Evolutionary conservation across 2,113 vertebrate genomes (phyloP).

Genomic region (Anoplopoma fimbria): DNA sequence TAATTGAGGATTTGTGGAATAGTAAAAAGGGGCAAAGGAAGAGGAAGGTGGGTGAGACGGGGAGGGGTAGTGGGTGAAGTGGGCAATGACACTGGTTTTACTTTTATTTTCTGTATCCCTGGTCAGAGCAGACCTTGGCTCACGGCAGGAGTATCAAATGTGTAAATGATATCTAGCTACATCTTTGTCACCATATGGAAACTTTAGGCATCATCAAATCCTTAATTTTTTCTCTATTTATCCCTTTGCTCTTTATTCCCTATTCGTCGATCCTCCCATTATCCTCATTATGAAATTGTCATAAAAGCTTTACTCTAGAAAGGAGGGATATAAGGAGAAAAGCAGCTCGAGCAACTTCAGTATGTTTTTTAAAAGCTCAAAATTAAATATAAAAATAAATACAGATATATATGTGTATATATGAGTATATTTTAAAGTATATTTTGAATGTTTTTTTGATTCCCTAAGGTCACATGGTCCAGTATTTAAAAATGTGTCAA

Average conservation of each 20-base stretch:
- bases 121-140: not conserved
- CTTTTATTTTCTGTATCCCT: not conserved
- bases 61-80: slow-evolving; percentile 23
- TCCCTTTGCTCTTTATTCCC: slow-evolving; percentile 26
- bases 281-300: slow-evolving; percentile 39
- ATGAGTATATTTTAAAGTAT: not conserved
- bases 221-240: slow-evolving; percentile 1
- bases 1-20: slow-evolving; percentile 79
- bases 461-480: not conserved
- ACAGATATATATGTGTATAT: too few relatives aligned
- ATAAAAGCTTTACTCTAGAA: slow-evolving; percentile 22
- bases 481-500: not conserved
- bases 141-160: not conserved
- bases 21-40: slow-evolving; percentile 61
- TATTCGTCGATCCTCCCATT: slow-evolving; percentile 37
- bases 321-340: slow-evolving; percentile 7
- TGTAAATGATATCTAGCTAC: slow-evolving; percentile 11
- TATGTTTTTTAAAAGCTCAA: slow-evolving; percentile 8
- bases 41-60: slow-evolving; percentile 47
- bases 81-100: slow-evolving; percentile 22
- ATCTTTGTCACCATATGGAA: slow-evolving; percentile 41
- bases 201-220: slow-evolving; percentile 31
- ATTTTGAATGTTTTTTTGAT: not conserved
- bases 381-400: not conserved
- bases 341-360: slow-evolving; percentile 8